These are phyloP conservation scores for Oryzias sinensis DNA, from an alignment of 2,797 vertebrate genomes.

Conservation along the genomic window DNA sequence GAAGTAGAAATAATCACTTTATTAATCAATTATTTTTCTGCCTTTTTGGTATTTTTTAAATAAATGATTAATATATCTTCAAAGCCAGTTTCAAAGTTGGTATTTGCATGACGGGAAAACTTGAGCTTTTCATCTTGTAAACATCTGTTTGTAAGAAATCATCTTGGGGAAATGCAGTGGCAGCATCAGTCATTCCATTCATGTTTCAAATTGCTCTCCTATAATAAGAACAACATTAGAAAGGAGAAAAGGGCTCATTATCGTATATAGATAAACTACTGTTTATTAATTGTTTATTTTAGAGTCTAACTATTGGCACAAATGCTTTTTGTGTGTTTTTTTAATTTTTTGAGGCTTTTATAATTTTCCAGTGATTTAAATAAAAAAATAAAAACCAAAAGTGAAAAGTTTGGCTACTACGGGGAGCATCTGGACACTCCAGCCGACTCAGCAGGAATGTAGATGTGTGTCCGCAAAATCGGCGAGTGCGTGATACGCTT, in stretches of 20 bases:
- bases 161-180: constrained; percentile 33
- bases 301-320: too few species aligned
- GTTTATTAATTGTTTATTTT: too few species aligned
- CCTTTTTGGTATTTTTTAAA: background rate
- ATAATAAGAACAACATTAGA: constrained; percentile 11
- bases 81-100: background rate
- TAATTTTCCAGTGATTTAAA: too few species aligned
- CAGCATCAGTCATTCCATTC: constrained; percentile 38
- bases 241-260: too few species aligned
- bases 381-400: too few species aligned
- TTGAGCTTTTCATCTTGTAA: constrained; percentile 15
- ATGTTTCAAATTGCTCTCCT: constrained; percentile 31
- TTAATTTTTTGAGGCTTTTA: too few species aligned
- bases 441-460: constrained; percentile 73
- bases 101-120: constrained; percentile 6
- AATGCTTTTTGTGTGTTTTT: too few species aligned
- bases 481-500: constrained; percentile 60
- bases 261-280: too few species aligned
- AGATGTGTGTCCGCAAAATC: constrained; percentile 71
- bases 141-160: constrained; percentile 41
- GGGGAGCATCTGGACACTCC: constrained; percentile 32
- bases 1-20: too few species aligned
- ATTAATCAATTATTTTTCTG: too few species aligned
- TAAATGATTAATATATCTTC: background rate
- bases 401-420: background rate